A percentile compares a stretch with the other conserved stretches of the same genome.
Evolutionary conservation across 2,113 vertebrate species (phyloP).

Genomic region (Nycticorax nycticorax): DNA sequence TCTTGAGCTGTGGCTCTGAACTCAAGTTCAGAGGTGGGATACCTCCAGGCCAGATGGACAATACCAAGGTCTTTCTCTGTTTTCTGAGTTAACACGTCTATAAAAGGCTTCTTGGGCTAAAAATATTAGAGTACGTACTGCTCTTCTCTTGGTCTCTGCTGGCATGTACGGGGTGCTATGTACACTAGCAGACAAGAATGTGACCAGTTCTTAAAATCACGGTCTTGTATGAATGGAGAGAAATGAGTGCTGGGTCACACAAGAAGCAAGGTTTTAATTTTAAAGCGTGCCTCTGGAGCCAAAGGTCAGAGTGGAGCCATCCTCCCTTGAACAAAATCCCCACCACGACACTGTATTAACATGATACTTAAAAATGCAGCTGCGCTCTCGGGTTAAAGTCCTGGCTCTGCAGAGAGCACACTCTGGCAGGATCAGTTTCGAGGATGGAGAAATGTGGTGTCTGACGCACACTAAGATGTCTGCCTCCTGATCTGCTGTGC

Average conservation of each 20-base stretch:
- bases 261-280: slow-evolving; percentile 29
- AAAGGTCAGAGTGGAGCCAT: slow-evolving; percentile 27
- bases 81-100: background rate
- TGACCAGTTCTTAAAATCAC: background rate
- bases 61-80: background rate
- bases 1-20: background rate
- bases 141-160: background rate
- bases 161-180: background rate
- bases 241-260: background rate
- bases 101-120: background rate
- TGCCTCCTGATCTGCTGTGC: background rate
- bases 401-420: slow-evolving; percentile 53
- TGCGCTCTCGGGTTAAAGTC: slow-evolving; percentile 32
- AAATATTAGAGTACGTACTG: background rate
- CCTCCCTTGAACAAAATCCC: slow-evolving; percentile 42
- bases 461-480: slow-evolving; percentile 47
- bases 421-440: slow-evolving; percentile 45
- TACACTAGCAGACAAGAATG: background rate
- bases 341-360: slow-evolving; percentile 25
- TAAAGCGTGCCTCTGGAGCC: slow-evolving; percentile 6
- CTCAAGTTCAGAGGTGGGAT: background rate
- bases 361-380: slow-evolving; percentile 61
- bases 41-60: background rate
- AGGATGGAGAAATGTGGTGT: slow-evolving; percentile 58
- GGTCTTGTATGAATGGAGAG: background rate